Evolutionary conservation across 2,797 vertebrate species (phyloP).

Genomic region (Sorex maritimensis): DNA sequence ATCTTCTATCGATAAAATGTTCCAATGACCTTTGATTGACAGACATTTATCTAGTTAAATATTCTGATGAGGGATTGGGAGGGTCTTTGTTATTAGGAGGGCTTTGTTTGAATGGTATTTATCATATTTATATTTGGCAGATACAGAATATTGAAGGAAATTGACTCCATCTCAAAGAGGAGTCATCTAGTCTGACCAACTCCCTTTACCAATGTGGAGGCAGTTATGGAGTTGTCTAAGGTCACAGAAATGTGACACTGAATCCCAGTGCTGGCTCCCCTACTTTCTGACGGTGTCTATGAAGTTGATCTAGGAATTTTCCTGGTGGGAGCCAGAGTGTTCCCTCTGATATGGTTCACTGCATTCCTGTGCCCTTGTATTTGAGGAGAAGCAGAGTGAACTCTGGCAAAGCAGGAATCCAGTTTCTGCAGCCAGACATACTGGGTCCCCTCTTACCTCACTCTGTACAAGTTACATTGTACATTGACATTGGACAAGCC

Average conservation of each 20-base stretch:
- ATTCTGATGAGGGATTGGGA: conserved; percentile 25
- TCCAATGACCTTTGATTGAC: conserved; percentile 66
- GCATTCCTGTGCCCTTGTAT: background rate
- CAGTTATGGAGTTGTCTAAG: background rate
- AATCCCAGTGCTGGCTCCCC: background rate
- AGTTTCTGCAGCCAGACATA: background rate
- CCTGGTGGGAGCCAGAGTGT: background rate
- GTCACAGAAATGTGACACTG: background rate
- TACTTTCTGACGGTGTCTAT: background rate
- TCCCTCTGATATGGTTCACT: background rate
- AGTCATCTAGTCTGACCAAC: background rate
- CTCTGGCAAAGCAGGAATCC: background rate
- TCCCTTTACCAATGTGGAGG: conserved; percentile 31
- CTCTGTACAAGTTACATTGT: background rate
- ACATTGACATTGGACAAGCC: conserved; percentile 54
- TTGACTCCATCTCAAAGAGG: background rate
- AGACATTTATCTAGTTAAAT: conserved; percentile 67
- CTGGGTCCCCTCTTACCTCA: conserved; percentile 4
- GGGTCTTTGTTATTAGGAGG: conserved; percentile 4
- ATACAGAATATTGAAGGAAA: conserved; percentile 44
- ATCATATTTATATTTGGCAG: conserved; percentile 55
- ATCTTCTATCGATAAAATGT: conserved; percentile 40
- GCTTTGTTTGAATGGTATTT: conserved; percentile 56
- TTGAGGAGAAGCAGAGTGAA: background rate
- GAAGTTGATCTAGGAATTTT: background rate